Evolutionary conservation across 2,888 invertebrate genomes (phyloP), one percentile per base, ranked within the genome.

Genomic region (Ceriagrion tenellum): DNA sequence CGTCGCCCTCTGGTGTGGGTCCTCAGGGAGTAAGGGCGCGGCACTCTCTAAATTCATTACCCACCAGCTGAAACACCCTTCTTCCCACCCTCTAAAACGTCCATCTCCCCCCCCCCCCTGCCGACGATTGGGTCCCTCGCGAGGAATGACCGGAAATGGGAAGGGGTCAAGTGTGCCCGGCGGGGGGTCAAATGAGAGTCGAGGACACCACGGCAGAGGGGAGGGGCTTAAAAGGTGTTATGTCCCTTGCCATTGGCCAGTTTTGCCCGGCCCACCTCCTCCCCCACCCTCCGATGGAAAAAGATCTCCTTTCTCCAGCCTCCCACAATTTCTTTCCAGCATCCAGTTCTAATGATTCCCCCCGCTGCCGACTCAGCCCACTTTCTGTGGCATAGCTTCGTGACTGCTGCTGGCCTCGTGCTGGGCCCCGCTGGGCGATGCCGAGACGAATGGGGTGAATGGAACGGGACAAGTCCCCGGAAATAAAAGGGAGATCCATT

Each of bases 21-120:
- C 69, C 10, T n/a, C 13, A 26, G 12, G n/a, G n/a, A 26, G n/a
- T 3, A 3, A 26, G 69, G n/a, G 69, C 20, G 59, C 20, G 20
- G 59, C 59, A 59, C 18, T 16, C 16, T 59, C 91, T 91, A 91
- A 91, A 91, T 91, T 91, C 91, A 91, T 63, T 91, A 63, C 12
- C 40, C 63, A 40, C 69, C 91, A 40, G 63, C 81, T 35, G 69
- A 69, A 26, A 59, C 56, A 90, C 56, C 56, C n/a, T n/a, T n/a
- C 8, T 47, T 47, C 47, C 90, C n/a, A 63, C 40, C 91, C 23
- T 20, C 8, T 12, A 59, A 2, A 20, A 6, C 6, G 0, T 12
- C 59, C 4, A 10, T 35, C 10, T 2, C 0, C 81, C 63, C 13
- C 20, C 23, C 13, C 30, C n/a, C 55, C 55, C 26, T 4, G 13